phyloP scores from a whole-genome alignment of 2,797 vertebrate species.

The Euphonia xanthogaster region DNA sequence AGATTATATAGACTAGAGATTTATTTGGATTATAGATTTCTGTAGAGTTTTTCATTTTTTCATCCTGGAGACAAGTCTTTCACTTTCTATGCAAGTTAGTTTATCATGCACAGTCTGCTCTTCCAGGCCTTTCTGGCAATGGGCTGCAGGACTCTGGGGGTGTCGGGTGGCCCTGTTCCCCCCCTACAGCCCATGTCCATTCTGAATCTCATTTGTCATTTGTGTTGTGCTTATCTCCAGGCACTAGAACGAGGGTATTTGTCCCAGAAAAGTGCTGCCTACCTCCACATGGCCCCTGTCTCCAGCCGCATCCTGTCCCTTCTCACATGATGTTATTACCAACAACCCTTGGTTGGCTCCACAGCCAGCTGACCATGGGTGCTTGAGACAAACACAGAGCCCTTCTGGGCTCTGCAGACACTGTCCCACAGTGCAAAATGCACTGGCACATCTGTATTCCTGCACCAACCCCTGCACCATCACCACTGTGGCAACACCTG shows the following conservation, averaged over 20 bases:
- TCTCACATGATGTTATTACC: background rate
- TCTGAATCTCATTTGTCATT: background rate
- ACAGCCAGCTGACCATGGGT: background rate
- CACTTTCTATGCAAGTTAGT: no score
- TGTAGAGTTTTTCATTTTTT: background rate
- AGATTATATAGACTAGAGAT: background rate
- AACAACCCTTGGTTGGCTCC: background rate
- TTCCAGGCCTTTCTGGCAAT: background rate
- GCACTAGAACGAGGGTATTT: background rate
- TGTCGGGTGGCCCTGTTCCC: background rate
- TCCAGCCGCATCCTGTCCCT: background rate
- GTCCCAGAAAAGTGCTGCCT: background rate
- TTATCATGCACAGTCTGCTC: background rate
- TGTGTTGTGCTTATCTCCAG: background rate
- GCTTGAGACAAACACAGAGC: background rate
- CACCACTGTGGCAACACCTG: rapidly evolving
- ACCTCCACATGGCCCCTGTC: background rate
- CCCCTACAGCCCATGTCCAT: background rate
- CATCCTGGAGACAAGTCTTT: background rate
- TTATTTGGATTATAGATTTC: background rate
- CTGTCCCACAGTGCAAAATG: rapidly evolving
- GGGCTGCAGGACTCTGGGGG: background rate
- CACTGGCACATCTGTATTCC: background rate
- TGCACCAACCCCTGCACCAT: rapidly evolving
- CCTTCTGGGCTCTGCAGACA: background rate